These are phyloP conservation scores for Rhinolophus ferrumequinum DNA, from an alignment of 2,113 vertebrate genomes.

Conservation along the genomic window DNA sequence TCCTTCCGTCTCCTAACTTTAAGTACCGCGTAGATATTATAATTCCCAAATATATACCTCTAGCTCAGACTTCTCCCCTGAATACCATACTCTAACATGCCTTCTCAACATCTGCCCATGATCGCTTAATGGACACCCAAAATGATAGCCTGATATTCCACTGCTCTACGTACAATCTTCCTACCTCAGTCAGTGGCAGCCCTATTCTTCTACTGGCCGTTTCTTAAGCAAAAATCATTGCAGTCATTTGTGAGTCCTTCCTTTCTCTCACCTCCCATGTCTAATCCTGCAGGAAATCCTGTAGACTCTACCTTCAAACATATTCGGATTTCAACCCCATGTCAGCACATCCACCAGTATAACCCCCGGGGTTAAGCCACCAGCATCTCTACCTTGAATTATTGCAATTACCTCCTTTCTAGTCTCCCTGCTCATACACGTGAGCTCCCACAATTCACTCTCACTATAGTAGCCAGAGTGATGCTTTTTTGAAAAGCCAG, in stretches of 20 bases:
- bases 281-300: not conserved
- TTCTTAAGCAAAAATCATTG: not conserved
- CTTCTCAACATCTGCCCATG: not conserved
- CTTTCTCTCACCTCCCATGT: fast-evolving
- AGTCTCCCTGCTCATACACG: not conserved
- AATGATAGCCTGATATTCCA: not conserved
- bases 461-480: not conserved
- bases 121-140: not conserved
- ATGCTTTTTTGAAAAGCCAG: not conserved
- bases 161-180: not conserved
- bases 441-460: not conserved
- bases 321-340: not conserved
- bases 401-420: not conserved
- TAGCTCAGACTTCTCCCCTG: not conserved
- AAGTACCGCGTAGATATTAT: not conserved
- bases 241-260: not conserved
- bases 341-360: not conserved
- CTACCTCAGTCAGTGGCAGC: not conserved
- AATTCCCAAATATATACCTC: not conserved
- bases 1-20: not conserved
- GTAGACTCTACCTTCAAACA: not conserved
- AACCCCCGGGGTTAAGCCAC: not conserved
- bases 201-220: not conserved
- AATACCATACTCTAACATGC: not conserved
- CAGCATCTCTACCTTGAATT: no score